Evolutionary conservation across 1,140 invertebrate species (phyloP).

Genomic region (Drosophila ohnishii): DNA sequence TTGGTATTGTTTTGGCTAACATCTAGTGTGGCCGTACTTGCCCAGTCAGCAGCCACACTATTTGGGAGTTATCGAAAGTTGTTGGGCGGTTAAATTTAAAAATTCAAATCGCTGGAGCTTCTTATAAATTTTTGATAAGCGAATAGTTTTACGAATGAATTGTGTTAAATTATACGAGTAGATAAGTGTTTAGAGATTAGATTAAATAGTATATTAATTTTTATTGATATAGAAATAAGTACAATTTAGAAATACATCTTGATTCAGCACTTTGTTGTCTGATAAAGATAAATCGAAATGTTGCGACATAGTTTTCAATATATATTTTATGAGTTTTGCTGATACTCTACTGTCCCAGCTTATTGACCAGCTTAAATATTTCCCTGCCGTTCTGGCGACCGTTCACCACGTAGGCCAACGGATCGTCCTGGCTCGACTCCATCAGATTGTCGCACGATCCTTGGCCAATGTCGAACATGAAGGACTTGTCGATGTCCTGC

Average conservation of each 20-base stretch:
- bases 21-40: background rate
- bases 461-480: slow-evolving; percentile 92
- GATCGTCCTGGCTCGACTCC: slow-evolving; percentile 78
- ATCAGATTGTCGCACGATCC: slow-evolving; percentile 78
- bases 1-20: background rate
- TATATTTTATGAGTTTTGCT: background rate
- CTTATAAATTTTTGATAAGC: no score
- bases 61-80: background rate
- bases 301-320: background rate
- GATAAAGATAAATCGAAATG: background rate
- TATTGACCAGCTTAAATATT: slow-evolving; percentile 60
- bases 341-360: slow-evolving; percentile 5
- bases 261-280: background rate
- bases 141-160: no score
- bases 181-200: background rate
- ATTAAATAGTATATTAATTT: background rate
- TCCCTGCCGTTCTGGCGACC: slow-evolving; percentile 49
- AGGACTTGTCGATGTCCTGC: slow-evolving; percentile 91
- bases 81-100: background rate
- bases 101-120: background rate
- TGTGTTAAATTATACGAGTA: no score
- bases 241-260: background rate
- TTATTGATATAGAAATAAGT: slow-evolving; percentile 1
- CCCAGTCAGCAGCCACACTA: no score
- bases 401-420: slow-evolving; percentile 74